phyloP scores from a whole-genome alignment of 2,113 vertebrate genomes.

The Apodemus speciosus region DNA sequence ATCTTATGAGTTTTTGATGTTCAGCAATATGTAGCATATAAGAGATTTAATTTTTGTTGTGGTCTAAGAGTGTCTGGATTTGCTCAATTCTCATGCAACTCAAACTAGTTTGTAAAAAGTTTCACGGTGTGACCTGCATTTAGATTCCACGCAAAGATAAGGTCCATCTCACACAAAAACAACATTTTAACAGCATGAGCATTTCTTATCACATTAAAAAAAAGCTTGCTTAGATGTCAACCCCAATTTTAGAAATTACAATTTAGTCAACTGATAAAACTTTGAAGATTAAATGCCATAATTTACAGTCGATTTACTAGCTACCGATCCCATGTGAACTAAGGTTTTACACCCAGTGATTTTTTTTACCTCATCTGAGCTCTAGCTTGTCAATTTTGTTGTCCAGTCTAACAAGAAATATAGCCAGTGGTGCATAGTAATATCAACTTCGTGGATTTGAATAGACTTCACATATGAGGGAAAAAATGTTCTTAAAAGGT shows the following conservation, averaged over 20 bases:
- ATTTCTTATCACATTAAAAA: conserved; percentile 56
- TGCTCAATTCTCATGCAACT: conserved; percentile 71
- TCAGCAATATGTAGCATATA: conserved; percentile 8
- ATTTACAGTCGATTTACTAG: conserved; percentile 73
- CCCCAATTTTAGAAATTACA: conserved; percentile 73
- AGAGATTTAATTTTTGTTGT: not conserved
- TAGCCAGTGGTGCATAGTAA: conserved; percentile 63
- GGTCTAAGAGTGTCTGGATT: conserved; percentile 63
- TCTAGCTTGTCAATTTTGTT: conserved; percentile 69
- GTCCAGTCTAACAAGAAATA: conserved; percentile 66
- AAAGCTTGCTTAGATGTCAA: conserved; percentile 63
- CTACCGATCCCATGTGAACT: conserved; percentile 58
- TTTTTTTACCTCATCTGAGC: conserved; percentile 67
- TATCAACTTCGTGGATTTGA: conserved; percentile 41
- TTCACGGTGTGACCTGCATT: conserved; percentile 60
- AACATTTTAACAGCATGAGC: conserved; percentile 55
- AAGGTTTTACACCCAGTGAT: conserved; percentile 66
- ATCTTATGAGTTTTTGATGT: conserved; percentile 75
- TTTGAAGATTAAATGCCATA: conserved; percentile 69
- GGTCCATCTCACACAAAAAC: conserved; percentile 53
- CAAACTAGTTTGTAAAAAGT: conserved; percentile 65
- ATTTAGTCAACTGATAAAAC: conserved; percentile 76
- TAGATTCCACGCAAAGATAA: conserved; percentile 70
- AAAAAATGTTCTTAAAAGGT: conserved; percentile 1
- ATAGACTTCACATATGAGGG: not conserved